Conservation (phyloP, 2,888 invertebrate genomes). For the Geotrupes spiniger region DNA sequence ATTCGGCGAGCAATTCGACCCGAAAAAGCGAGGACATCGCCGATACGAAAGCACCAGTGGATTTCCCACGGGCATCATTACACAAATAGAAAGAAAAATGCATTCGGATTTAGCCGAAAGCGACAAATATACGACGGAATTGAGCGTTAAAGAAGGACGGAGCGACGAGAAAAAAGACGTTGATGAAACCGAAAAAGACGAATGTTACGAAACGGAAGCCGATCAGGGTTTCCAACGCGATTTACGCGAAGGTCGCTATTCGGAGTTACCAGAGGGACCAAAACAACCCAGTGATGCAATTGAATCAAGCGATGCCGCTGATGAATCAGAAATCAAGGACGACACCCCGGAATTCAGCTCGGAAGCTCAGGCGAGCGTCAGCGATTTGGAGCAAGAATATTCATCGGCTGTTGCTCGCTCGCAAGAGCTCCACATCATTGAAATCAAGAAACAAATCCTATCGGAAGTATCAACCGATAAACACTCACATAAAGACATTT, state of each 20-base stretch:
- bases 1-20: constrained; percentile 33
- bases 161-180: constrained; percentile 51
- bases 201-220: constrained; percentile 50
- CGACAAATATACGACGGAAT: constrained; percentile 42
- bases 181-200: constrained; percentile 46
- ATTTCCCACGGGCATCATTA: constrained; percentile 33
- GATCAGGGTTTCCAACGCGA: constrained; percentile 50
- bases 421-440: constrained; percentile 20
- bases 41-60: constrained; percentile 55
- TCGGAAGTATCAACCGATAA: constrained; percentile 40
- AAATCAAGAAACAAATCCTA: constrained; percentile 41
- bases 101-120: constrained; percentile 44
- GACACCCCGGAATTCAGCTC: constrained; percentile 46
- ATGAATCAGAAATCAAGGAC: constrained; percentile 41
- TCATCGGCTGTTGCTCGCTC: constrained; percentile 41
- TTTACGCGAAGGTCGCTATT: constrained; percentile 45
- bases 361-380: constrained; percentile 44
- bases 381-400: constrained; percentile 49
- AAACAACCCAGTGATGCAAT: constrained; percentile 54
- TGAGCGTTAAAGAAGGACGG: constrained; percentile 49
- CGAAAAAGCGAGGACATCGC: constrained; percentile 54
- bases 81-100: constrained; percentile 36
- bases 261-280: too few relatives aligned
- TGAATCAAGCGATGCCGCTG: constrained; percentile 54
- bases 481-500: constrained; percentile 33